phyloP scores from a whole-genome alignment of 2,888 invertebrate genomes.

The Noctua fimbriata region DNA sequence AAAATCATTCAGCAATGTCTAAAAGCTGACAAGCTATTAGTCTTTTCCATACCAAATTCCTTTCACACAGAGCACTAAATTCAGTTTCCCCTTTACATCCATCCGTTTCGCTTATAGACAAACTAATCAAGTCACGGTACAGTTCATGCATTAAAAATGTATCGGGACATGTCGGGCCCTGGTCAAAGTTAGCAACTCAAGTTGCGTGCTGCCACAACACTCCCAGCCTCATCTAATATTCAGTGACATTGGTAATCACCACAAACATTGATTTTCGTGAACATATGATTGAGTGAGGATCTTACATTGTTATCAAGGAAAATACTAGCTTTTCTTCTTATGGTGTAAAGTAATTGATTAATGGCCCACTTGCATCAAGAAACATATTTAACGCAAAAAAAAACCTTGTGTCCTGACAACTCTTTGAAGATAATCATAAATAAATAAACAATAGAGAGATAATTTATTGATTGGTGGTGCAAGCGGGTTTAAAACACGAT shows the following conservation, averaged over 20 bases:
- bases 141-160: slow-evolving; percentile 74
- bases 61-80: neutral
- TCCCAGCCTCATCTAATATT: slow-evolving; percentile 74
- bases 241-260: slow-evolving; percentile 72
- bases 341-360: neutral
- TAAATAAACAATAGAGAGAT: too few relatives aligned
- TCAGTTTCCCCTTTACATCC: slow-evolving; percentile 27
- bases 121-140: slow-evolving; percentile 64
- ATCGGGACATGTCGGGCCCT: slow-evolving; percentile 65
- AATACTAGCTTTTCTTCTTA: neutral
- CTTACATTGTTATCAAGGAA: neutral
- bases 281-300: slow-evolving; percentile 30
- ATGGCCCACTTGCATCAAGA: neutral
- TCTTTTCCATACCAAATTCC: neutral
- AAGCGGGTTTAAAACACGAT: neutral
- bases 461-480: too few relatives aligned
- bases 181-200: slow-evolving; percentile 67
- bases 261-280: slow-evolving; percentile 44
- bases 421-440: too few relatives aligned
- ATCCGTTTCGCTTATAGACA: slow-evolving; percentile 31
- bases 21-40: neutral
- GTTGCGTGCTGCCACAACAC: slow-evolving; percentile 72
- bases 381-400: neutral
- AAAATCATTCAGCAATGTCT: neutral
- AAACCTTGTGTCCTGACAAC: neutral